phyloP scores from a whole-genome alignment of 30 jellyfish, hydroid and myxozoan species.

The Kudoa iwatai region DNA sequence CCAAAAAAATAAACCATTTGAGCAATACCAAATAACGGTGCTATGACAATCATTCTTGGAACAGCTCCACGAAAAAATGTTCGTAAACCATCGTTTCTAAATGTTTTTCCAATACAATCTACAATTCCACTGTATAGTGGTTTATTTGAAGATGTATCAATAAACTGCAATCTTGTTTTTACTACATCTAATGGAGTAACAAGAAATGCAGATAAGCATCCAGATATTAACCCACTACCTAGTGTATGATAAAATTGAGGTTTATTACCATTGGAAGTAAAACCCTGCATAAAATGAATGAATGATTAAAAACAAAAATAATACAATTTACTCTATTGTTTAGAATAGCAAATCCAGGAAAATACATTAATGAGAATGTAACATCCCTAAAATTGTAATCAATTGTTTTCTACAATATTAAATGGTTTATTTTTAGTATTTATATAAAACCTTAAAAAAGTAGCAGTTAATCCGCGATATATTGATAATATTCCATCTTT shows the following conservation, averaged over 20 bases:
- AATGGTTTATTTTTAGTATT: neutral
- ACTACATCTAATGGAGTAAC: slow-evolving; percentile 70
- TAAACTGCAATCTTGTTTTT: slow-evolving; percentile 46
- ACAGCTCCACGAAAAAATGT: slow-evolving; percentile 69
- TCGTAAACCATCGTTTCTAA: slow-evolving; percentile 30
- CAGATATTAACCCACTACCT: slow-evolving; percentile 21
- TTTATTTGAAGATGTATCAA: slow-evolving; percentile 32
- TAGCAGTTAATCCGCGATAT: slow-evolving; percentile 39
- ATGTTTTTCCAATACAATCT: slow-evolving; percentile 24
- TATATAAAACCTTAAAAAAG: slow-evolving; percentile 11
- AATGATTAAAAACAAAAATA: neutral
- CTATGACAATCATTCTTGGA: slow-evolving; percentile 51
- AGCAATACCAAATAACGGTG: slow-evolving; percentile 70
- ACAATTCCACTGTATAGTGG: slow-evolving; percentile 27
- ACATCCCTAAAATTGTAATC: slow-evolving; percentile 17
- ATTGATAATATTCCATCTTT: slow-evolving; percentile 25
- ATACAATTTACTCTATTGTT: slow-evolving; percentile 12
- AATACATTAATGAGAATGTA: slow-evolving; percentile 39
- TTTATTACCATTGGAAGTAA: slow-evolving; percentile 14
- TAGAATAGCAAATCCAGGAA: slow-evolving; percentile 36
- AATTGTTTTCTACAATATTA: neutral
- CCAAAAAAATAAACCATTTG: slow-evolving; percentile 74
- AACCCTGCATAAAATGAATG: slow-evolving; percentile 9
- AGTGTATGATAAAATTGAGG: slow-evolving; percentile 58
- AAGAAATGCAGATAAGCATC: slow-evolving; percentile 22